phyloP scores from a whole-genome alignment of 2,888 invertebrate species.

The Tenthredo amoena region DNA sequence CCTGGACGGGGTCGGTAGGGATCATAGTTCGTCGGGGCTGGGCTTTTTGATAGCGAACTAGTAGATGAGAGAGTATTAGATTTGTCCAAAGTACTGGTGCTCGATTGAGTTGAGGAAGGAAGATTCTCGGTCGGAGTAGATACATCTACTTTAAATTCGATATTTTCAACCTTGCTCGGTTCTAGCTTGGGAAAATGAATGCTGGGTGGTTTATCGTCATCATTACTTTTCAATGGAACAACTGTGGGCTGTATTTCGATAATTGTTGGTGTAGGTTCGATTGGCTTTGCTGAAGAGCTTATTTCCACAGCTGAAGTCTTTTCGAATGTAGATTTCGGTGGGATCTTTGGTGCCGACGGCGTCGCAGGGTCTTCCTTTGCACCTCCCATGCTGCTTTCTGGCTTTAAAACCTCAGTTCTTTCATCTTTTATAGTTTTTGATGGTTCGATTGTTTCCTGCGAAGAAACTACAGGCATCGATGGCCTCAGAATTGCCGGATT shows the following conservation, averaged over 20 bases:
- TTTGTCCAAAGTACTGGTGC: not conserved
- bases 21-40: constrained; percentile 72
- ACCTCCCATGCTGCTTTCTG: constrained; percentile 28
- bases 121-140: constrained; percentile 77
- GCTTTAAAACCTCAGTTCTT: constrained; percentile 34
- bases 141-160: constrained; percentile 57
- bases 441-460: constrained; percentile 54
- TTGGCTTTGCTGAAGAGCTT: constrained; percentile 72
- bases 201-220: constrained; percentile 53
- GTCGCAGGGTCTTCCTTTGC: constrained; percentile 20
- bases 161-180: constrained; percentile 62
- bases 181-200: constrained; percentile 59
- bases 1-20: constrained; percentile 90
- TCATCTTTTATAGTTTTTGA: constrained; percentile 58
- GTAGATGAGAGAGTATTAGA: constrained; percentile 62
- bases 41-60: constrained; percentile 66
- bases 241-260: constrained; percentile 63
- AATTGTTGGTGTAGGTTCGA: constrained; percentile 69
- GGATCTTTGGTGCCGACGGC: constrained; percentile 56
- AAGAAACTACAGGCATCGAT: constrained; percentile 42
- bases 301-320: constrained; percentile 73
- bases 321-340: constrained; percentile 57
- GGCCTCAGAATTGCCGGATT: constrained; percentile 68
- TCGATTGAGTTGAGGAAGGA: constrained; percentile 61
- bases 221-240: constrained; percentile 58